Evolutionary conservation across 2,113 vertebrate genomes (phyloP).

Genomic region (Sinocyclocheilus rhinocerous): DNA sequence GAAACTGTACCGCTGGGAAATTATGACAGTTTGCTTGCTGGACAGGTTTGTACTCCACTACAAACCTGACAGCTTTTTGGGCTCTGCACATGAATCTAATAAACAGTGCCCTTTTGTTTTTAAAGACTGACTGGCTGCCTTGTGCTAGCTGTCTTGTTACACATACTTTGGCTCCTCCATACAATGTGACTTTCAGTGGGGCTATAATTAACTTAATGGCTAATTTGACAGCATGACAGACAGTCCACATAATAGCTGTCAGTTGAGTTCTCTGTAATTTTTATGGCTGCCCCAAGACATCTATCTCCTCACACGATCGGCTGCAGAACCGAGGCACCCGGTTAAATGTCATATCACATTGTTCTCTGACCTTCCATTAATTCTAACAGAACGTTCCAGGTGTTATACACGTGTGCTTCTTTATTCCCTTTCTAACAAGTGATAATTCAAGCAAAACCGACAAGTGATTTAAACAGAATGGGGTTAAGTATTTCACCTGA

Average conservation of each 20-base stretch:
- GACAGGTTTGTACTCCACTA: conserved; percentile 56
- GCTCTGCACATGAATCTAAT: conserved; percentile 68
- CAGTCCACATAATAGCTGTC: conserved; percentile 61
- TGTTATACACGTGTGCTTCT: conserved; percentile 52
- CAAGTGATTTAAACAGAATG: background rate
- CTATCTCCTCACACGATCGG: conserved; percentile 1
- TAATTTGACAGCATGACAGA: conserved; percentile 63
- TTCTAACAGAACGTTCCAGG: conserved; percentile 43
- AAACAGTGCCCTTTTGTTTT: conserved; percentile 60
- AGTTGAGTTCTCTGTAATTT: conserved; percentile 49
- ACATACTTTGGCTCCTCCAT: conserved; percentile 35
- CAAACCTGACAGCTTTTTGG: conserved; percentile 59
- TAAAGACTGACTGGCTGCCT: conserved; percentile 61
- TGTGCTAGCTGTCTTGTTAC: conserved; percentile 64
- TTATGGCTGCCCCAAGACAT: conserved; percentile 36
- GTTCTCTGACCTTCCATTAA: conserved; percentile 24
- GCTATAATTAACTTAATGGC: conserved; percentile 61
- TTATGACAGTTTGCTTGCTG: conserved; percentile 42
- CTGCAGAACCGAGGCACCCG: conserved; percentile 12
- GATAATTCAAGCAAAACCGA: conserved; percentile 29
- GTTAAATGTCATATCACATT: conserved; percentile 8
- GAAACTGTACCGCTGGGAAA: conserved; percentile 53
- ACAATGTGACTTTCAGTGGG: conserved; percentile 54
- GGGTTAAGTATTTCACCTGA: conserved; percentile 7
- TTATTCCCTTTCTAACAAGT: conserved; percentile 44